A percentile compares a stretch with the other conserved stretches of the same genome.
These are phyloP conservation scores for Melanaphis sacchari DNA, from an alignment of 1,140 invertebrate species.

Conservation along the genomic window DNA sequence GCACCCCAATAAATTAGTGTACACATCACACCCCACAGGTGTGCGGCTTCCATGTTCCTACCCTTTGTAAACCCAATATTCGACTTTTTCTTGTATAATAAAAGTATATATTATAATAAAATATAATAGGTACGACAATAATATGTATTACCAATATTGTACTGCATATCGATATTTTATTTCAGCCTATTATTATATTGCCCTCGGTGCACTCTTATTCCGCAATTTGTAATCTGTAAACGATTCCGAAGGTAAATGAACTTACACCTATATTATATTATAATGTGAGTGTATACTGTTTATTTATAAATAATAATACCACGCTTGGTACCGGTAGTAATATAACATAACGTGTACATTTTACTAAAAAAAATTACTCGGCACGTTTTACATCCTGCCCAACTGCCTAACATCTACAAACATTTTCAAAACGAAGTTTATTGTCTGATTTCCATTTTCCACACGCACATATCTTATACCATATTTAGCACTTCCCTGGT, in stretches of 20 bases:
- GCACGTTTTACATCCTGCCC: constrained; percentile 54
- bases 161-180: neutral
- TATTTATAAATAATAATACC: neutral
- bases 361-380: constrained; percentile 54
- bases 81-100: neutral
- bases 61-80: neutral
- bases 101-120: neutral
- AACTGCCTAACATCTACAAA: neutral
- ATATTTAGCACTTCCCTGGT: constrained; percentile 51
- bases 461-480: constrained; percentile 45
- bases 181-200: neutral
- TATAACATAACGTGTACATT: constrained; percentile 1
- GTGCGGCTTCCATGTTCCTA: neutral
- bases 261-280: neutral
- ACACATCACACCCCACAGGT: constrained; percentile 1
- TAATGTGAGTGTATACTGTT: neutral
- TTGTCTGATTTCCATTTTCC: constrained; percentile 31
- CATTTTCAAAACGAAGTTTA: constrained; percentile 39
- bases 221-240: constrained; percentile 51
- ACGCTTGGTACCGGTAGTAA: neutral
- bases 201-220: neutral
- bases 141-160: neutral
- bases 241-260: constrained; percentile 36
- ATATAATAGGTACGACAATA: neutral
- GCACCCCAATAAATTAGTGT: constrained; percentile 27